phyloP scores from a whole-genome alignment of 2,888 invertebrate genomes.

The Nomada lathburiana region DNA sequence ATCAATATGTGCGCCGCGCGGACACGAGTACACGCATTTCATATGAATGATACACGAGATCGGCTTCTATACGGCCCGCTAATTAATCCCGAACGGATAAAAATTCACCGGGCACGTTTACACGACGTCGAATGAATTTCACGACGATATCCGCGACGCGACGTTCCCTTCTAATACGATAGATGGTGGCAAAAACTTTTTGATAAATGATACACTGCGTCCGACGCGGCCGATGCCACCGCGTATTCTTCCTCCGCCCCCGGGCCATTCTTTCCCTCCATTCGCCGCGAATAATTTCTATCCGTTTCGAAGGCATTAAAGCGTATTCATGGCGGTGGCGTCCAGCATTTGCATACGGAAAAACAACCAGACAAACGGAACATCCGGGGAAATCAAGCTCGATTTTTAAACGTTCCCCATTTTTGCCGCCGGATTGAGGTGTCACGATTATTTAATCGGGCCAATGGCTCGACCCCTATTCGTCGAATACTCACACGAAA shows the following conservation, averaged over 20 bases:
- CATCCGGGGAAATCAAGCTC: conserved; percentile 22
- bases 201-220: conserved; percentile 55
- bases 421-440: too few species aligned
- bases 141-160: conserved; percentile 29
- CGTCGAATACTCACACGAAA: conserved; percentile 89
- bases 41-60: background rate
- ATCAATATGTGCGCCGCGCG: too few species aligned
- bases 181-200: conserved; percentile 44
- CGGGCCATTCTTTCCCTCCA: background rate
- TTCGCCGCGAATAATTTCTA: conserved; percentile 51
- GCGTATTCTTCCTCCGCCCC: background rate
- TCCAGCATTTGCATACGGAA: conserved; percentile 37
- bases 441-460: background rate
- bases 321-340: conserved; percentile 45
- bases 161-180: conserved; percentile 27
- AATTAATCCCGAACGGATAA: conserved; percentile 30
- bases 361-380: conserved; percentile 13
- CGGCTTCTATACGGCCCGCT: conserved; percentile 6
- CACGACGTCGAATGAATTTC: conserved; percentile 46
- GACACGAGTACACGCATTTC: too few species aligned
- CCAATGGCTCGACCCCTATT: background rate
- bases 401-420: conserved; percentile 18
- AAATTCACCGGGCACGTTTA: conserved; percentile 45
- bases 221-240: conserved; percentile 34
- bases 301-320: conserved; percentile 51